Evolutionary conservation across 2,113 vertebrate genomes (phyloP).

Genomic region (Chionodraco myersi): DNA sequence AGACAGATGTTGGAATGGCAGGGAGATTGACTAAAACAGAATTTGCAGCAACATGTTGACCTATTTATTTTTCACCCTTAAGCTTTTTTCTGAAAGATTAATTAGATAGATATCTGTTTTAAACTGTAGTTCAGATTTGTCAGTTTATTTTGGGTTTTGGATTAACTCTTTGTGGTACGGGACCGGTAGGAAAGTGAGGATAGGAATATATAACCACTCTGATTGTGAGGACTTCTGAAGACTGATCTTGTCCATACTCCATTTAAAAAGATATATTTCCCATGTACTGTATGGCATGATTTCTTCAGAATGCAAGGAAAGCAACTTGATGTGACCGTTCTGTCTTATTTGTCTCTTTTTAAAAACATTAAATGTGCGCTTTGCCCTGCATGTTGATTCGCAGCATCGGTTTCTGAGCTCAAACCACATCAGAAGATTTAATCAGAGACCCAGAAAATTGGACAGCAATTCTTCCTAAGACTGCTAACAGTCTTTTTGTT

Average conservation of each 20-base stretch:
- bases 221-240: neutral
- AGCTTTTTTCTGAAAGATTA: slow-evolving; percentile 65
- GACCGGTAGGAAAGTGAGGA: neutral
- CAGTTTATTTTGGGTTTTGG: slow-evolving; percentile 48
- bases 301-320: slow-evolving; percentile 31
- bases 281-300: slow-evolving; percentile 1
- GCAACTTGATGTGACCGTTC: slow-evolving; percentile 49
- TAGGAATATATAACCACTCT: neutral
- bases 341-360: slow-evolving; percentile 63
- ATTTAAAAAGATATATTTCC: slow-evolving; percentile 45
- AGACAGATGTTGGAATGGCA: slow-evolving; percentile 54
- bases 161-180: slow-evolving; percentile 36
- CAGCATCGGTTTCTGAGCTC: slow-evolving; percentile 48
- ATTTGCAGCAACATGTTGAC: slow-evolving; percentile 47
- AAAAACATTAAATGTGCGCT: slow-evolving; percentile 50
- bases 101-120: slow-evolving; percentile 50
- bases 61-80: slow-evolving; percentile 50
- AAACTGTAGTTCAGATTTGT: slow-evolving; percentile 50
- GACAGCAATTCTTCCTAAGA: slow-evolving; percentile 44
- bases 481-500: slow-evolving; percentile 20
- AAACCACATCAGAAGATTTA: slow-evolving; percentile 76
- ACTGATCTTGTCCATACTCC: neutral
- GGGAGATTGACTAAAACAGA: slow-evolving; percentile 46
- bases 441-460: slow-evolving; percentile 58
- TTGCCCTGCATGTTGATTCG: slow-evolving; percentile 71